Conservation (phyloP, 2,113 vertebrate species). For the Entosphenus tridentatus region DNA sequence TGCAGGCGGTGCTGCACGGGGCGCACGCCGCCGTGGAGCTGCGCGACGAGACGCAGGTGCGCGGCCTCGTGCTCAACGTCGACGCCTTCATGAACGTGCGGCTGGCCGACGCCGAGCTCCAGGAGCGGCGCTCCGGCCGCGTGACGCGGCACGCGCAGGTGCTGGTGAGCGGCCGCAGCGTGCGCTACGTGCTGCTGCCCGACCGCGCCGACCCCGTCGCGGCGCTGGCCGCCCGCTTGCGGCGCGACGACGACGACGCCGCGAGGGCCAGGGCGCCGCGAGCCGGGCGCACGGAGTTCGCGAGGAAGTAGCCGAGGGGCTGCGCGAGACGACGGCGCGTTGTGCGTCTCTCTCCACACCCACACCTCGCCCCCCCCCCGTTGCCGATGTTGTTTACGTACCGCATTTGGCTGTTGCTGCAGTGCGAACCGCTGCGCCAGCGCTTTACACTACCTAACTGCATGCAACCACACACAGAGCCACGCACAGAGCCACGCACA, state of each 20-base stretch:
- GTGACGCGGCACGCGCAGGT: conserved; percentile 36
- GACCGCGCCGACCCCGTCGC: conserved; percentile 50
- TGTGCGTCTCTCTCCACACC: too few relatives aligned
- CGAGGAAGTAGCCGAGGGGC: too few relatives aligned
- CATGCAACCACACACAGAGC: too few relatives aligned
- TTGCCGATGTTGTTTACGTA: too few relatives aligned
- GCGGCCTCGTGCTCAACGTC: conserved; percentile 46
- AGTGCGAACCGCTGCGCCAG: too few relatives aligned
- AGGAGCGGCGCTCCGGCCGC: conserved; percentile 26
- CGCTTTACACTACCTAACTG: too few relatives aligned
- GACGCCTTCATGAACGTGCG: conserved; percentile 92
- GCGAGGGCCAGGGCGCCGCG: too few relatives aligned
- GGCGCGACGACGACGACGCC: conserved; percentile 7
- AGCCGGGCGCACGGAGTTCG: too few relatives aligned
- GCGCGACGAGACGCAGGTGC: conserved; percentile 51
- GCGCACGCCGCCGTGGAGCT: conserved; percentile 63
- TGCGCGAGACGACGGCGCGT: too few relatives aligned
- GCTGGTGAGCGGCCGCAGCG: conserved; percentile 59
- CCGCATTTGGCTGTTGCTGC: too few relatives aligned
- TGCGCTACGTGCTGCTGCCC: conserved; percentile 77
- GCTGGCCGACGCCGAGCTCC: conserved; percentile 41
- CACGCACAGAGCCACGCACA: too few relatives aligned
- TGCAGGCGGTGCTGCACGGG: conserved; percentile 54
- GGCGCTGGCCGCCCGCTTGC: conserved; percentile 51
- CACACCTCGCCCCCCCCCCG: too few relatives aligned